phyloP scores from a whole-genome alignment of 1,140 invertebrate species.

The Frieseomelitta varia region DNA sequence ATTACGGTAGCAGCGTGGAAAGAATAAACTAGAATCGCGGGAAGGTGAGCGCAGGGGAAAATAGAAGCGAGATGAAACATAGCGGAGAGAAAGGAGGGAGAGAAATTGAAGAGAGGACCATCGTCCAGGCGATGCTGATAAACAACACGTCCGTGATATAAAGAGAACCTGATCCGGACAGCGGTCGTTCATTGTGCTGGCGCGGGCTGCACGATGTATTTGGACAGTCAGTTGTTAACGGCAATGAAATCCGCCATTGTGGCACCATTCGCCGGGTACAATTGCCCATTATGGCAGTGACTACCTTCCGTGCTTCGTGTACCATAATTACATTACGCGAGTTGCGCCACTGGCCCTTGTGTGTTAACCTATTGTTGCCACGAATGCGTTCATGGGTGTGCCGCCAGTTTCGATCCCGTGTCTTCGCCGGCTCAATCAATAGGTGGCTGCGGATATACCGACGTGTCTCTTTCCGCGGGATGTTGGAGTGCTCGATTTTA shows the following conservation, averaged over 20 bases:
- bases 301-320: slow-evolving; percentile 74
- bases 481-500: neutral
- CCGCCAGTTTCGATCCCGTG: slow-evolving; percentile 48
- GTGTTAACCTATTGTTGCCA: slow-evolving; percentile 59
- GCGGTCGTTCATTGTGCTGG: slow-evolving; percentile 70
- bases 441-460: neutral
- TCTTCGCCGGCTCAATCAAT: slow-evolving; percentile 50
- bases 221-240: slow-evolving; percentile 78
- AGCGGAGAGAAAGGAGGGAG: slow-evolving; percentile 53
- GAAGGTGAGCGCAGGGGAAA: neutral
- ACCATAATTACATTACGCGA: slow-evolving; percentile 77
- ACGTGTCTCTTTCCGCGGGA: neutral
- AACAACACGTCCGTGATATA: slow-evolving; percentile 69
- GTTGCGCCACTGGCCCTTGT: slow-evolving; percentile 53
- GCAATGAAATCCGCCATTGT: slow-evolving; percentile 78
- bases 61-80: neutral
- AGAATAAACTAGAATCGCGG: slow-evolving; percentile 25
- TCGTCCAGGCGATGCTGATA: slow-evolving; percentile 70
- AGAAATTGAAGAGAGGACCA: slow-evolving; percentile 26
- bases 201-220: slow-evolving; percentile 75
- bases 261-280: slow-evolving; percentile 74
- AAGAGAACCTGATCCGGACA: slow-evolving; percentile 77
- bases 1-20: neutral
- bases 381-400: slow-evolving; percentile 64
- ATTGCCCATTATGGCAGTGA: slow-evolving; percentile 77